phyloP scores from a whole-genome alignment of 2,888 invertebrate species.

The Mesorhabditis sp. region DNA sequence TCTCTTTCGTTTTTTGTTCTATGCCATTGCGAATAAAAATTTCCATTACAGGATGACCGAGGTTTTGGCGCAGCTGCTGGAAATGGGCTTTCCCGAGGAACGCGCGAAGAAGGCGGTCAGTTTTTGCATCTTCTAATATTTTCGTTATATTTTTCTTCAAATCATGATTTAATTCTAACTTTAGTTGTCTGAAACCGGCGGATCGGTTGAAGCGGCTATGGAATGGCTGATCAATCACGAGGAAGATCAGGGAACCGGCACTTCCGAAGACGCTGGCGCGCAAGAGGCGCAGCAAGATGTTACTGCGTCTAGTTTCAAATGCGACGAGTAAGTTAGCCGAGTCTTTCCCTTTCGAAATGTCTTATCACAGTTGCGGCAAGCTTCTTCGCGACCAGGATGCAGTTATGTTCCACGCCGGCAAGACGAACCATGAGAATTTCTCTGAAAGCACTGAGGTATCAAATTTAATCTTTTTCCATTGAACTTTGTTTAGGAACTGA shows the following conservation, averaged over 20 bases:
- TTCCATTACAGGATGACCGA: neutral
- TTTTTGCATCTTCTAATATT: neutral
- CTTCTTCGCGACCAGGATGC: constrained; percentile 76
- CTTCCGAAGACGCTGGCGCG: neutral
- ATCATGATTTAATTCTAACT: neutral
- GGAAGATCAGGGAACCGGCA: constrained; percentile 10
- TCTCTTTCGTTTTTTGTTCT: neutral
- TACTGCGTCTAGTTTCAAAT: constrained; percentile 19
- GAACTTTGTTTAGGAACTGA: constrained; percentile 68
- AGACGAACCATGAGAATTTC: constrained; percentile 85
- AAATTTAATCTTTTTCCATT: neutral
- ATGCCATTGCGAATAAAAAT: neutral
- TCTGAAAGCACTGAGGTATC: constrained; percentile 78
- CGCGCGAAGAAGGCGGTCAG: constrained; percentile 5
- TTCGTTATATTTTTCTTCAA: neutral
- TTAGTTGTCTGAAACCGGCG: neutral
- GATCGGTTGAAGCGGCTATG: constrained; percentile 3
- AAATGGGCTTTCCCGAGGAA: neutral
- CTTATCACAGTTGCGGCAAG: constrained; percentile 72
- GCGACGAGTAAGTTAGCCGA: constrained; percentile 22
- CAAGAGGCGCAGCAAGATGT: too few species aligned
- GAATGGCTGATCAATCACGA: constrained; percentile 5
- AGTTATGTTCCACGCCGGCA: constrained; percentile 86
- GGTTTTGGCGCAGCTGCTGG: neutral
- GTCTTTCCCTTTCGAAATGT: neutral